Evolutionary conservation across 2,113 vertebrate genomes (phyloP), one percentile per base, ranked within the genome.

Genomic region (Lagopus leucura): DNA sequence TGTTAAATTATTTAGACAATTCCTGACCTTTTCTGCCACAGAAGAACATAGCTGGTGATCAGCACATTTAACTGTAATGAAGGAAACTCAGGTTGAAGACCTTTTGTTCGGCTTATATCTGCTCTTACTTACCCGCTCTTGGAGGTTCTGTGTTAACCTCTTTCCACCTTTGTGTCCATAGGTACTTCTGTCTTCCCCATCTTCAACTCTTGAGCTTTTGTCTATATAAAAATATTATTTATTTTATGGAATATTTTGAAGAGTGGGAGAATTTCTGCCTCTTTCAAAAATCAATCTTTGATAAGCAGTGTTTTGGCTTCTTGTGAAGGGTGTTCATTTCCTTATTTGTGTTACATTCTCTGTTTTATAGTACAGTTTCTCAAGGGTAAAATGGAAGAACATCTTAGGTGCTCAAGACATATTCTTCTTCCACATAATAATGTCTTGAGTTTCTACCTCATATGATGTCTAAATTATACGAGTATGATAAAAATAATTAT

Each of bases 1-100:
- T 63, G 25, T 75, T 96, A 50, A 94, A 94, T 94, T 86, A 96
- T 94, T 94, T 86, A 96, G 60, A 60, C 64, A 94, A 86, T 64
- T 19, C 18, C 38, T 77, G 79, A 82, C 74, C 88, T 91, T 86
- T 91, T 77, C 67, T 88, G 57, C 24, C 36, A 64, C 50, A 71
- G 72, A 22, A 30, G 42, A 77, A 73, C 45, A 71, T 13, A 91
- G 25, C 27, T 86, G 42, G n/a, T 74, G 64, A 86, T 91, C 75
- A 76, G 64, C 66, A 40, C 78, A 70, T 89, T 64, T 82, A 80
- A 25, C 54, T 88, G 60, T 74, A 91, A 88, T 81, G 69, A 85
- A 21, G 34, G 7, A 91, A 94, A 80, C n/a, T 69, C 50, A 48
- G 27, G 43, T 8, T 81, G 32, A 83, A 89, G 34, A 71, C 34